Evolutionary conservation across 2,113 vertebrate genomes (phyloP).

Genomic region (Lophotis ruficrista): DNA sequence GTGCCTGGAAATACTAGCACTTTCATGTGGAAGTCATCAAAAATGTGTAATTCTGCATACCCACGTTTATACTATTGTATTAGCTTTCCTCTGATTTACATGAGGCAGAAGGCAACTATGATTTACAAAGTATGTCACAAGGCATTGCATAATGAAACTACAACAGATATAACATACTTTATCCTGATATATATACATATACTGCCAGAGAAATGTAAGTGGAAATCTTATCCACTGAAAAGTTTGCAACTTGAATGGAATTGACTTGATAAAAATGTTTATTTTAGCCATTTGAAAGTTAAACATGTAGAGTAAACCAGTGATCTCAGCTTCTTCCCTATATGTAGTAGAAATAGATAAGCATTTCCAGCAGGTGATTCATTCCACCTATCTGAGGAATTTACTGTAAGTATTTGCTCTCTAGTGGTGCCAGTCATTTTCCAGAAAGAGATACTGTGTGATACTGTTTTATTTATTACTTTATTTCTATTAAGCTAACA

Average conservation of each 20-base stretch:
- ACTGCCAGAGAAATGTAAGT: not conserved
- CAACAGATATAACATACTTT: not conserved
- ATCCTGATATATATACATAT: not conserved
- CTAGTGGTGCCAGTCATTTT: not conserved
- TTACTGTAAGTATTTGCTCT: not conserved
- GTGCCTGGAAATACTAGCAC: not conserved
- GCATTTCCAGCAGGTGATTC: not conserved
- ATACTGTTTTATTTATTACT: not conserved
- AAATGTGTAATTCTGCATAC: not conserved
- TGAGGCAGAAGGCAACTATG: not conserved
- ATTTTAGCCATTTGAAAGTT: not conserved
- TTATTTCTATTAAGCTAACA: not conserved
- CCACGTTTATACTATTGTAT: not conserved
- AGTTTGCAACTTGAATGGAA: not conserved
- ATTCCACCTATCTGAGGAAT: not conserved
- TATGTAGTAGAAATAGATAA: not conserved
- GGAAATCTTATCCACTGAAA: not conserved
- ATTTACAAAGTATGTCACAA: not conserved
- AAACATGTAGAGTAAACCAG: not conserved
- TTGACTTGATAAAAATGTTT: not conserved
- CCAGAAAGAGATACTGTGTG: rapidly evolving
- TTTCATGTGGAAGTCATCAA: not conserved
- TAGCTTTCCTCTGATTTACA: not conserved
- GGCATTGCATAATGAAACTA: not conserved
- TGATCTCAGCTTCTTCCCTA: not conserved